A percentile compares a stretch with the other conserved stretches of the same genome.
phyloP scores from a whole-genome alignment of 2,888 invertebrate species.

The Tiliacea citrago region DNA sequence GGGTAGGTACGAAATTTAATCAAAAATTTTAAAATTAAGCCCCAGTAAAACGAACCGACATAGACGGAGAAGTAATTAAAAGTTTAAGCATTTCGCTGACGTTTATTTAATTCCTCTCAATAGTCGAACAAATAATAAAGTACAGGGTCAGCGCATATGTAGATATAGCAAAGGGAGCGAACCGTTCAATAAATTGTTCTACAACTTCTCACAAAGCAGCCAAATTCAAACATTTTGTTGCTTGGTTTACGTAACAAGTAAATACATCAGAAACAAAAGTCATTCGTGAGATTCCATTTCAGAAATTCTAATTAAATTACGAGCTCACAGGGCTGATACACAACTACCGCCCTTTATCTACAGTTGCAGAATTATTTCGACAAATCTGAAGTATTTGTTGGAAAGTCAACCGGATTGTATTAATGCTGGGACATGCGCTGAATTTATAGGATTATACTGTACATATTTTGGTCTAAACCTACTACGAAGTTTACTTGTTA shows the following conservation, averaged over 20 bases:
- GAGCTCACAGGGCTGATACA: constrained; percentile 75
- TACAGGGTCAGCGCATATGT: constrained; percentile 72
- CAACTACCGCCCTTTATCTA: constrained; percentile 82
- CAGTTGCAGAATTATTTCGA: constrained; percentile 82
- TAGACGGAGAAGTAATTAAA: constrained; percentile 74
- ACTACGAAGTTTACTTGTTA: constrained; percentile 56
- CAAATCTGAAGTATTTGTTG: constrained; percentile 83
- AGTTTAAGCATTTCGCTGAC: constrained; percentile 73
- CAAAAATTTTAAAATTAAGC: constrained; percentile 69
- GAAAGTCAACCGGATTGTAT: constrained; percentile 77
- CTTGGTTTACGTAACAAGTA: constrained; percentile 74
- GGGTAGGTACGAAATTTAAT: constrained; percentile 57
- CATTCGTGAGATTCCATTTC: constrained; percentile 82
- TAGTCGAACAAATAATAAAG: constrained; percentile 73
- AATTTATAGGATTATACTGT: constrained; percentile 73
- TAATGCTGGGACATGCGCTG: constrained; percentile 73
- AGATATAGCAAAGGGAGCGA: constrained; percentile 58
- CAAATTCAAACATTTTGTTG: constrained; percentile 69
- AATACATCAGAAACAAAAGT: constrained; percentile 80
- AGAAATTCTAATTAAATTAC: constrained; percentile 86
- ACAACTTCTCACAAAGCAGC: constrained; percentile 70
- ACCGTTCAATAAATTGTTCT: constrained; percentile 73
- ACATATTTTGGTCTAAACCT: constrained; percentile 68
- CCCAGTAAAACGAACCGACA: constrained; percentile 60
- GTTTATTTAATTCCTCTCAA: constrained; percentile 73